Percentiles rank a stretch among this genome's conserved stretches.
phyloP scores from a whole-genome alignment of 2,113 vertebrate species.

The Telmatochromis sp. region DNA sequence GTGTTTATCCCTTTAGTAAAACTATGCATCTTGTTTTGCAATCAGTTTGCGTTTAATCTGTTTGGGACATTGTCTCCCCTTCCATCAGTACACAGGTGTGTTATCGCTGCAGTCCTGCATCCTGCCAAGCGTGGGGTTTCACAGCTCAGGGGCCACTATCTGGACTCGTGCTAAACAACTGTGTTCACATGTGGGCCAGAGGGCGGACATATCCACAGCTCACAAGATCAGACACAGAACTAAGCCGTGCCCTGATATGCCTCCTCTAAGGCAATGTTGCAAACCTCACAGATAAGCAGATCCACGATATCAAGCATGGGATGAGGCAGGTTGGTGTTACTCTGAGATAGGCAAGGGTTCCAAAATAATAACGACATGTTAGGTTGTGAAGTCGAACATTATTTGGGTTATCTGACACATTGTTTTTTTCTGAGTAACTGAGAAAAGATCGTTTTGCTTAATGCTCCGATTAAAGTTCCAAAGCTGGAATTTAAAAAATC shows the following conservation, averaged over 20 bases:
- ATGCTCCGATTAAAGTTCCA: neutral
- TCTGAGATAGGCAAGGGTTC: neutral
- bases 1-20: constrained; percentile 46
- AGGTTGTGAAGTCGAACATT: neutral
- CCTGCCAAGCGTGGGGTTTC: constrained; percentile 69
- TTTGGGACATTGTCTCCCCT: constrained; percentile 54
- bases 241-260: neutral
- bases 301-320: constrained; percentile 22
- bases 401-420: constrained; percentile 19
- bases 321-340: neutral
- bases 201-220: constrained; percentile 33
- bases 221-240: constrained; percentile 40
- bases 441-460: neutral
- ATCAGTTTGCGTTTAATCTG: constrained; percentile 58
- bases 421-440: neutral
- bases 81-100: constrained; percentile 61
- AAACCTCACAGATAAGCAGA: constrained; percentile 37
- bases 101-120: constrained; percentile 61
- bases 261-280: constrained; percentile 38
- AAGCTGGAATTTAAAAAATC: neutral
- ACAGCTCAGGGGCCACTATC: constrained; percentile 68
- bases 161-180: constrained; percentile 7
- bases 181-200: constrained; percentile 47
- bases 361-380: neutral
- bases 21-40: constrained; percentile 59